Percentiles rank a stretch among this genome's conserved stretches.
These are phyloP conservation scores for Epinephelus cyanopodus DNA, from an alignment of 2,113 vertebrate genomes.

Conservation along the genomic window DNA sequence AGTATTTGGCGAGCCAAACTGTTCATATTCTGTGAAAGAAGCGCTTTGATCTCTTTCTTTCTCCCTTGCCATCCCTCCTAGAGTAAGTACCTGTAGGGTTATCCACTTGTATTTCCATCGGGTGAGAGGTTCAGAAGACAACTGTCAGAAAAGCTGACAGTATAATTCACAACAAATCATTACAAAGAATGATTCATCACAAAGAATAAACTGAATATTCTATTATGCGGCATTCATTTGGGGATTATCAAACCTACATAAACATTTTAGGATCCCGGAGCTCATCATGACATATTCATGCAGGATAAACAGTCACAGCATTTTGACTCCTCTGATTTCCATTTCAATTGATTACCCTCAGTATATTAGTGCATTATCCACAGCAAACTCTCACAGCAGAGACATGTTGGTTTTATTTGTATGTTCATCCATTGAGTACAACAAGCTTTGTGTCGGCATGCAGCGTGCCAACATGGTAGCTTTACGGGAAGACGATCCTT, in stretches of 20 bases:
- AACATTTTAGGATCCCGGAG: constrained; percentile 49
- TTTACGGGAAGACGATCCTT: background rate
- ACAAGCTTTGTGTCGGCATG: constrained; percentile 17
- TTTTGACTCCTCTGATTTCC: constrained; percentile 45
- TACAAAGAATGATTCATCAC: constrained; percentile 52
- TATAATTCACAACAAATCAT: constrained; percentile 51
- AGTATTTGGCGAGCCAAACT: constrained; percentile 28
- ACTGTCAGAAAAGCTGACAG: constrained; percentile 50
- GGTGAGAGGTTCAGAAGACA: constrained; percentile 51
- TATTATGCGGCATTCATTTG: constrained; percentile 44
- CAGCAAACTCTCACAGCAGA: constrained; percentile 25
- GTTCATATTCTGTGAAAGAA: constrained; percentile 13
- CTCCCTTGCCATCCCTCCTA: background rate
- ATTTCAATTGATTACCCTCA: constrained; percentile 39
- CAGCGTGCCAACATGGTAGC: background rate
- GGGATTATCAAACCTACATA: constrained; percentile 65
- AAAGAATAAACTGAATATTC: constrained; percentile 52
- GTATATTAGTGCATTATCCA: constrained; percentile 29
- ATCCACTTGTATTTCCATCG: constrained; percentile 46
- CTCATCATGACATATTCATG: constrained; percentile 47
- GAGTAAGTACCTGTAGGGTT: constrained; percentile 25
- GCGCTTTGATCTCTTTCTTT: constrained; percentile 40
- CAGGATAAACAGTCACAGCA: constrained; percentile 43
- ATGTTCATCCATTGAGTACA: background rate
- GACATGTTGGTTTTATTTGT: constrained; percentile 36